Evolutionary conservation across 2,797 vertebrate genomes (phyloP).

Genomic region (Siniperca scherzeri): DNA sequence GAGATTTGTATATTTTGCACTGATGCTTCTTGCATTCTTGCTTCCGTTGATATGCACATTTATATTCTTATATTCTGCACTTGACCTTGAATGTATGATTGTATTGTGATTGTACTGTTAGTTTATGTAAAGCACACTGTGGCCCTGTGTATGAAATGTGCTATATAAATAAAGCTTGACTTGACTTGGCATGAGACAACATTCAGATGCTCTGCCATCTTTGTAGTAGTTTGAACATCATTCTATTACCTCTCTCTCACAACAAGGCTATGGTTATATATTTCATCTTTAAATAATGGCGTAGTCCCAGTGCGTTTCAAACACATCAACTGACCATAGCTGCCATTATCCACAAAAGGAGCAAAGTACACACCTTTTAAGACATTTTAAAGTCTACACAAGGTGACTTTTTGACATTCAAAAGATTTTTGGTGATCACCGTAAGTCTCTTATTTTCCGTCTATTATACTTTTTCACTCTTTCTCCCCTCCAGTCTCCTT

Average conservation of each 20-base stretch:
- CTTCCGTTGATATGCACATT: not conserved
- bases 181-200: not conserved
- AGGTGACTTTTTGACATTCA: not conserved
- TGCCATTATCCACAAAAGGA: not conserved
- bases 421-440: not conserved
- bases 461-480: slow-evolving; percentile 19
- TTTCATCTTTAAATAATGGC: not conserved
- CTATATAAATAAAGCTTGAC: too few relatives aligned
- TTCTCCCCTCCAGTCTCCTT: slow-evolving; percentile 3
- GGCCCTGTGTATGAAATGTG: not conserved
- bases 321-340: not conserved
- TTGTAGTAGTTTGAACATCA: not conserved
- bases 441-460: slow-evolving; percentile 1
- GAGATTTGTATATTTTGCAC: too few relatives aligned
- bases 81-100: too few relatives aligned
- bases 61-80: not conserved
- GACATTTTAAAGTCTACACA: not conserved
- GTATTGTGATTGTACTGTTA: not conserved
- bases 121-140: too few relatives aligned
- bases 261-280: not conserved
- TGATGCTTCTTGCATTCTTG: not conserved
- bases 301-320: not conserved
- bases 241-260: not conserved
- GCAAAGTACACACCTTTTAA: not conserved
- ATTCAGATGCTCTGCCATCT: not conserved